A percentile compares a stretch with the other conserved stretches of the same genome.
These are phyloP conservation scores for Caenorhabditis sp. DNA, from an alignment of 2,888 invertebrate species.

Conservation along the genomic window DNA sequence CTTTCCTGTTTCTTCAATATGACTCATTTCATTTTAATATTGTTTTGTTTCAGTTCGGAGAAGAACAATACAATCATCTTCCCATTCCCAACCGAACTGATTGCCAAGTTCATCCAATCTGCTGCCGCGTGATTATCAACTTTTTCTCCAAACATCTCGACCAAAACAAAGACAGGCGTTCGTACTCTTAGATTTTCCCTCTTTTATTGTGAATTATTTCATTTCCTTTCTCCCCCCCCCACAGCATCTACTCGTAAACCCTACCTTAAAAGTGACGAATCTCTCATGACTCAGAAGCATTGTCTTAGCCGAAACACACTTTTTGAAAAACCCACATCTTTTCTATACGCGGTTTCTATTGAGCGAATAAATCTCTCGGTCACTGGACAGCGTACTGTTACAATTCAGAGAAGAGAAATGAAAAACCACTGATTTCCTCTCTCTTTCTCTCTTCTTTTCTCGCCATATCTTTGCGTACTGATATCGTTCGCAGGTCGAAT, in stretches of 20 bases:
- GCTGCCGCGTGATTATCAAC: slow-evolving; percentile 52
- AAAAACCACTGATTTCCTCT: slow-evolving; percentile 52
- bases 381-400: slow-evolving; percentile 54
- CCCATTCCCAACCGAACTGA: slow-evolving; percentile 92
- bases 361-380: slow-evolving; percentile 65
- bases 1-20: too few species aligned
- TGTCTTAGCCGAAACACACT: slow-evolving; percentile 37
- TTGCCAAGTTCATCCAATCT: slow-evolving; percentile 61
- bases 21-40: too few species aligned
- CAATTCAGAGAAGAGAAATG: slow-evolving; percentile 49
- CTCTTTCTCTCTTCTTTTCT: too few species aligned
- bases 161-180: slow-evolving; percentile 30
- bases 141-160: slow-evolving; percentile 45
- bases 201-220: slow-evolving; percentile 41
- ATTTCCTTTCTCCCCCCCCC: too few species aligned
- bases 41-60: slow-evolving; percentile 89
- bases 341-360: slow-evolving; percentile 64
- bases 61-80: slow-evolving; percentile 99
- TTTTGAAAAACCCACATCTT: slow-evolving; percentile 45
- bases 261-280: slow-evolving; percentile 41
- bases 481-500: slow-evolving; percentile 41
- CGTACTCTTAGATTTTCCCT: slow-evolving; percentile 17
- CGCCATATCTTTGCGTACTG: slow-evolving; percentile 9
- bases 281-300: slow-evolving; percentile 53
- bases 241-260: slow-evolving; percentile 4